Evolutionary conservation across 2,888 invertebrate species (phyloP).

Genomic region (Cheilosia vulpina): DNA sequence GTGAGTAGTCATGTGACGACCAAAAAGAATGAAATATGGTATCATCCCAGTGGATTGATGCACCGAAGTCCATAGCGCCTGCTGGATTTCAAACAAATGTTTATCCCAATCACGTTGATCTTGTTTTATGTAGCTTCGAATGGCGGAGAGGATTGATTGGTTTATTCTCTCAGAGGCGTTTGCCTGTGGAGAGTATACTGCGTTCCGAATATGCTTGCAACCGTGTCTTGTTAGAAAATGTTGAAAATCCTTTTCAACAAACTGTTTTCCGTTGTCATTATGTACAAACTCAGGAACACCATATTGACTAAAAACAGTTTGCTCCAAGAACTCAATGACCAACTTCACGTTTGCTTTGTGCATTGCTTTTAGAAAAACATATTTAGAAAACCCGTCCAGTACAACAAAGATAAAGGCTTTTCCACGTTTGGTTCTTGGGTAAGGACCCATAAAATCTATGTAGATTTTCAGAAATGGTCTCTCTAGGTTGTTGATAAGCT

Average conservation of each 20-base stretch:
- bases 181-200: not conserved
- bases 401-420: no score
- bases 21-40: not conserved
- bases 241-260: not conserved
- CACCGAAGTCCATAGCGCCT: not conserved
- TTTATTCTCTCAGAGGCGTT: not conserved
- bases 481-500: not conserved
- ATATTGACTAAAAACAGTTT: slow-evolving; percentile 1
- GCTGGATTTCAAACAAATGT: not conserved
- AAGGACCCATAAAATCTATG: slow-evolving; percentile 1
- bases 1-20: not conserved
- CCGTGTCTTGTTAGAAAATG: not conserved
- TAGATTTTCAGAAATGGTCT: not conserved
- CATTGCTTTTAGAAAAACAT: not conserved
- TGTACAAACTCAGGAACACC: slow-evolving; percentile 2
- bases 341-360: not conserved
- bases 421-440: not conserved
- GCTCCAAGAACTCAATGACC: not conserved
- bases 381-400: not conserved
- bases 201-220: not conserved
- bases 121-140: not conserved
- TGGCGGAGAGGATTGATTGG: not conserved
- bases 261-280: no score
- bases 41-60: not conserved
- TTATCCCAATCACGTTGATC: not conserved